Evolutionary conservation across 2,797 vertebrate species (phyloP).

Genomic region (Thaleichthys pacificus): DNA sequence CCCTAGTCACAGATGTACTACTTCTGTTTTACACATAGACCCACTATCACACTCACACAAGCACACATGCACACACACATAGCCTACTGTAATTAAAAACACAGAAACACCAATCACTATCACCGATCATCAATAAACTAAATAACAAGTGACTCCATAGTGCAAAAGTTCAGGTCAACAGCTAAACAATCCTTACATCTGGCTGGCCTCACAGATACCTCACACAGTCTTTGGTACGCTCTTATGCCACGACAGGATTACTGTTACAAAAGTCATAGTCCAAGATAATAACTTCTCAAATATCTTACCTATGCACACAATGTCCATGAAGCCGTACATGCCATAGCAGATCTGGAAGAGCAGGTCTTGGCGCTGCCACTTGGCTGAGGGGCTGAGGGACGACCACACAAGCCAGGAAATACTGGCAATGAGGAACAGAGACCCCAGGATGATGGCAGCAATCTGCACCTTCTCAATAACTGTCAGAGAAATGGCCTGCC

Average conservation of each 20-base stretch:
- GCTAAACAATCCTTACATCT: too few relatives aligned
- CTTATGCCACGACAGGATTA: background rate
- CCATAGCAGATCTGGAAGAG: slow-evolving; percentile 92
- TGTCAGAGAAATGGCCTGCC: slow-evolving; percentile 86
- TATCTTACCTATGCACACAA: slow-evolving; percentile 86
- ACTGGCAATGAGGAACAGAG: slow-evolving; percentile 85
- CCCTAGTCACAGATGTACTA: too few relatives aligned
- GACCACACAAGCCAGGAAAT: slow-evolving; percentile 90
- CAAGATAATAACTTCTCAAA: background rate
- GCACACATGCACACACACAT: too few relatives aligned
- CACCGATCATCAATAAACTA: background rate
- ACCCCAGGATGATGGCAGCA: slow-evolving; percentile 85
- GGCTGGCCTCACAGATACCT: background rate
- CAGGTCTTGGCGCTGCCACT: slow-evolving; percentile 88
- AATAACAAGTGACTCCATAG: background rate
- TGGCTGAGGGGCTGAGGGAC: slow-evolving; percentile 86
- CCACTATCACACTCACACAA: background rate
- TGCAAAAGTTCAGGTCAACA: too few relatives aligned
- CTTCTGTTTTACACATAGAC: background rate
- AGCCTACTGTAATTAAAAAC: too few relatives aligned
- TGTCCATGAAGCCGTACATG: slow-evolving; percentile 91
- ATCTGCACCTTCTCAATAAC: slow-evolving; percentile 90
- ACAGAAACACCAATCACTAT: background rate
- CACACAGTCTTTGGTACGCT: background rate
- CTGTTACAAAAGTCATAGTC: background rate